Evolutionary conservation across 2,888 invertebrate species (phyloP).

Genomic region (Hymenopus coronatus): DNA sequence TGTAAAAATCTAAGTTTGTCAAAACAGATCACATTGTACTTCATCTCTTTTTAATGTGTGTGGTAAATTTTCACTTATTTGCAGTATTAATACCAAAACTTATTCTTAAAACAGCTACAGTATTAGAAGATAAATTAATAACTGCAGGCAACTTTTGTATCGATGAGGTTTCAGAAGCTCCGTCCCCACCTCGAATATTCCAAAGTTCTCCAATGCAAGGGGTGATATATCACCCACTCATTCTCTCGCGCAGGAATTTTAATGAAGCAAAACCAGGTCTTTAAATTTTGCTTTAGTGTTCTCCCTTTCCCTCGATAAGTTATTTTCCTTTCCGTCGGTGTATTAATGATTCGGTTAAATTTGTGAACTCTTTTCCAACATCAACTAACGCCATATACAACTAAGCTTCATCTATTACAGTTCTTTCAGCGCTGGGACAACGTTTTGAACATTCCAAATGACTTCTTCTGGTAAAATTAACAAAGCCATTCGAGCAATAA

Average conservation of each 20-base stretch:
- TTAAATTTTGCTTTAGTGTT: neutral
- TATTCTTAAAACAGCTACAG: too few species aligned
- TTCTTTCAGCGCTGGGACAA: too few species aligned
- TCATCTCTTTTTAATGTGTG: too few species aligned
- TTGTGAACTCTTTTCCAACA: neutral
- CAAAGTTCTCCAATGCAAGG: neutral
- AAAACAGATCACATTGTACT: too few species aligned
- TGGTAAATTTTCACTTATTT: too few species aligned
- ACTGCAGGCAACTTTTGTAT: too few species aligned
- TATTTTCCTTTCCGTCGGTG: neutral
- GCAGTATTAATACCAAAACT: too few species aligned
- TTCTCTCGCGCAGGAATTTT: neutral
- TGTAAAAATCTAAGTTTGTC: too few species aligned
- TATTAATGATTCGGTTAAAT: neutral
- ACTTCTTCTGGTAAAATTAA: neutral
- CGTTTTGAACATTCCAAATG: neutral
- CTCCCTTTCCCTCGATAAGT: neutral
- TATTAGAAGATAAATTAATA: too few species aligned
- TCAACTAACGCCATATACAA: neutral
- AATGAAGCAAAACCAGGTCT: neutral
- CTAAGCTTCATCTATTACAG: neutral
- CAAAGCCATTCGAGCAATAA: neutral
- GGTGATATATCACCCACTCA: neutral
- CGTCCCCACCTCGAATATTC: neutral
- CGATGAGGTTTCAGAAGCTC: too few species aligned